These are phyloP conservation scores for Hippolais icterina DNA, from an alignment of 2,113 vertebrate species.

Conservation along the genomic window DNA sequence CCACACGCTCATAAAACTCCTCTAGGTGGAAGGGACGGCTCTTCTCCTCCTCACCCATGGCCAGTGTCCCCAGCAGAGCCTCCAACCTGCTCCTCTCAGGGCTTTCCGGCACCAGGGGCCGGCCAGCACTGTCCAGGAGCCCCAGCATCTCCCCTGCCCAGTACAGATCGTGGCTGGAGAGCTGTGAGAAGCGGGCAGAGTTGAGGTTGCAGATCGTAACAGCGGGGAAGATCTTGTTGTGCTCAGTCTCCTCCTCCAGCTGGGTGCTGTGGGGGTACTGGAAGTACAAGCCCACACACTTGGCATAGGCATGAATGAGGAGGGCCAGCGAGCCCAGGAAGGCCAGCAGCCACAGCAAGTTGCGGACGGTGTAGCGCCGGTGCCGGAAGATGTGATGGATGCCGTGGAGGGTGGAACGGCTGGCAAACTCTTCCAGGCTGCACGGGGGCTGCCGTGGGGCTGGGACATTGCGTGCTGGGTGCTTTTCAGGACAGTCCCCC, in stretches of 20 bases:
- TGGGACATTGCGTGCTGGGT: fast-evolving
- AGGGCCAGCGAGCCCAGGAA: slow-evolving; percentile 49
- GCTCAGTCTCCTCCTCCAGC: slow-evolving; percentile 45
- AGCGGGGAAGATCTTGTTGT: slow-evolving; percentile 46
- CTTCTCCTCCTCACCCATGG: not conserved
- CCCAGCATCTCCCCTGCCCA: slow-evolving; percentile 61
- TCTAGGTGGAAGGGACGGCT: slow-evolving; percentile 54
- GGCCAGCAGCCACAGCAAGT: slow-evolving; percentile 59
- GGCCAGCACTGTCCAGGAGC: slow-evolving; percentile 40
- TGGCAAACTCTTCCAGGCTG: slow-evolving; percentile 59
- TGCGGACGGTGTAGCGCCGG: not conserved
- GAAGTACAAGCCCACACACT: slow-evolving; percentile 53
- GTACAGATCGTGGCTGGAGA: slow-evolving; percentile 55
- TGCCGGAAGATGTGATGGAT: slow-evolving; percentile 57
- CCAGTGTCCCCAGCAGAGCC: not conserved
- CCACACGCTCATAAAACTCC: slow-evolving; percentile 45
- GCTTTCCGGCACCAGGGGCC: not conserved
- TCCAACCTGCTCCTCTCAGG: not conserved
- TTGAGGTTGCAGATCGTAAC: slow-evolving; percentile 73
- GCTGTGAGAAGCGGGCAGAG: slow-evolving; percentile 27
- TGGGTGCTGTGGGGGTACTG: slow-evolving; percentile 66
- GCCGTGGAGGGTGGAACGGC: slow-evolving; percentile 57
- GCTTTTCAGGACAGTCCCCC: not conserved
- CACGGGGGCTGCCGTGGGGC: not conserved
- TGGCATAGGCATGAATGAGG: slow-evolving; percentile 22